Base-by-base conservation (phyloP, 2,888 invertebrate species). In the Gastracanthus pulcherrimus region DNA sequence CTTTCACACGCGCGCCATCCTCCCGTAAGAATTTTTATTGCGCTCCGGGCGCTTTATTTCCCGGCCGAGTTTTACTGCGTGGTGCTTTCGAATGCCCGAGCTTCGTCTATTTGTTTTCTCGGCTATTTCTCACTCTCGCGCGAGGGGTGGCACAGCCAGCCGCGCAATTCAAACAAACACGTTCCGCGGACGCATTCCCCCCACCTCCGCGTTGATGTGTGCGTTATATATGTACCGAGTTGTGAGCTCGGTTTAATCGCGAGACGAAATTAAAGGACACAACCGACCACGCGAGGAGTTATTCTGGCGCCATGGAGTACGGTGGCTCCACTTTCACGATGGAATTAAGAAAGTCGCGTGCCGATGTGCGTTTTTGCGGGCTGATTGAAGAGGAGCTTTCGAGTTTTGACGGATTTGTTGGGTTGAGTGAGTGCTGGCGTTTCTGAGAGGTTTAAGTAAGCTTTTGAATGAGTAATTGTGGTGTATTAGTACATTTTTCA, bases 101-200 rank as follows among this genome's bases (percentile, higher is more conserved):
- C 16, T 16, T n/a, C 34, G 31, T 34, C 62, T 34, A 34, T 62
- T 62, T 62, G n/a, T 62, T 62, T 62, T 31, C 34, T n/a, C 34
- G n/a, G 31, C 62, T 55, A 62, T 62, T 34, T 62, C 62, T 62
- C 62, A 19, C 3, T 62, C 62, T 19, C 6, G n/a, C 19, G 5
- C 48, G 55, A 11, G n/a, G 26, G 26, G 55, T 26, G 55, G 26
- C 11, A 11, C 11, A 62, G 62, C 62, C n/a, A 34, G 31, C 31
- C 62, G 31, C 31, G 62, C 34, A 31, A 34, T 62, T 62, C 31
- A 62, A 62, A 62, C 34, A 62, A 62, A 62, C 62, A 62, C 62
- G 26, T 60, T 16, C 60, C 29, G 55, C 34, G 34, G 34, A 6
- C 31, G 62, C 62, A 62, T 62, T 62, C 62, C 34, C 31, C 19